Base-by-base conservation (phyloP, 2,888 invertebrate species). In the Formica aserva region DNA sequence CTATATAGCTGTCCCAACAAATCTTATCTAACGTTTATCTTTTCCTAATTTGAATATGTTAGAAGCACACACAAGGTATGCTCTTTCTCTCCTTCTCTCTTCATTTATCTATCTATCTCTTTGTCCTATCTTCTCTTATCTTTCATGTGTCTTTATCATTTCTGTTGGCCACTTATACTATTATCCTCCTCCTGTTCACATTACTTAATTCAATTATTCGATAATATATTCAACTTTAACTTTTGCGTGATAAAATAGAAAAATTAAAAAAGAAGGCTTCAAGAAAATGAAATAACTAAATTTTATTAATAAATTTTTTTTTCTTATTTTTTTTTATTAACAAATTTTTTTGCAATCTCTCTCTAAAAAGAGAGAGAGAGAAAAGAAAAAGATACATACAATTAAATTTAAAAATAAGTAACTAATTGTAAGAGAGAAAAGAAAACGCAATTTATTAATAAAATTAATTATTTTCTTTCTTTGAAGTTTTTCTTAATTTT, bases 161-260 rank as follows among this genome's bases (percentile, higher is more conserved):
- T 86, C 76, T 81, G 83, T 82, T 82, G 85, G 86, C 89, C 87
- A 48, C 5, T 48, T 18, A 84, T 88, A 32, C 52, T 78, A 29
- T 22, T 78, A 85, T 90, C 87, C 88, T 84, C 87, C 89, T 89
- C 72, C 80, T 78, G 87, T 89, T 91, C 88, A 3, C 22, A 48
- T 18, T 8, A n/a, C 8, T 62, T 15, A 15, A 75, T 75, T 45
- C 9, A 32, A 26, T 75, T 63, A 63, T 29, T 63, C 22, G n/a
- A 35, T 75, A 35, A 75, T 63, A 63, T 48, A 75, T 63, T 62
- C 5, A 32, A 75, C 1, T 32, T 62, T 3, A 15, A 45, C 45
- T 62, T 32, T 32, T 22, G 11, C 13, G 11, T 15, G 22, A 22
- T 63, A 32, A 6, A 3, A 11, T 11, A 29, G 4, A 45, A 74